Evolutionary conservation across 2,888 invertebrate genomes (phyloP), one percentile per base, ranked within the genome.

Genomic region (Ectemnius lituratus): DNA sequence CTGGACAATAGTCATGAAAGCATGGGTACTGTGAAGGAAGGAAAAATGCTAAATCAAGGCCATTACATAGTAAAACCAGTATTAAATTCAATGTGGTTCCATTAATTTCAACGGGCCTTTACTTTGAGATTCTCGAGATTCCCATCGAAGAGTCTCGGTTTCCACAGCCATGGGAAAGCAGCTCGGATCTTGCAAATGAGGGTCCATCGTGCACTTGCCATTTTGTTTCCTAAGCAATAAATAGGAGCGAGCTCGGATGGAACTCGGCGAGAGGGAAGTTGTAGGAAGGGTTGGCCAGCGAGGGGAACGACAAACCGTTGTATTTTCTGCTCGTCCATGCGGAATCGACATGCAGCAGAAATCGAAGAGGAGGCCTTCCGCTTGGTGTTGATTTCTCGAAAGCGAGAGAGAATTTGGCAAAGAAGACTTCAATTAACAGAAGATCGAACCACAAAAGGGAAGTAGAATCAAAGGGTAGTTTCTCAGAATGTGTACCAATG

Each of bases 281-380:
- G 62, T 56, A 5, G 59, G 68, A 68, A 68, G 67, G 72, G 73
- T 57, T 61, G 79, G 62, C 62, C 68, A 37, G 47, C 2, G 8
- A 8, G 64, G 63, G 62, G 68, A 79, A 77, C 72, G 68, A 75
- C 66, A 70, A 63, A 80, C 75, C 76, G 62, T 83, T 78, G 81
- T 83, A 83, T 76, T 79, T 82, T 83, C 79, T 83, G 81, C 69
- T 70, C 82, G 83, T 78, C 83, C 82, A 82, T 83, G 82, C 81
- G 83, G 83, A 82, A 82, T 82, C 83, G 81, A 78, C 75, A 81
- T 82, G 80, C 73, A 73, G 73, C 80, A 71, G 82, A 82, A 80
- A 81, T 81, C 80, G 73, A 73, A 73, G 11, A 37, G 77, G 82
- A 82, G 75, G 79, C 77, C 82, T 82, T 82, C 73, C 73, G 76